phyloP scores from a whole-genome alignment of 2,888 invertebrate species.

The Microchrysa polita region DNA sequence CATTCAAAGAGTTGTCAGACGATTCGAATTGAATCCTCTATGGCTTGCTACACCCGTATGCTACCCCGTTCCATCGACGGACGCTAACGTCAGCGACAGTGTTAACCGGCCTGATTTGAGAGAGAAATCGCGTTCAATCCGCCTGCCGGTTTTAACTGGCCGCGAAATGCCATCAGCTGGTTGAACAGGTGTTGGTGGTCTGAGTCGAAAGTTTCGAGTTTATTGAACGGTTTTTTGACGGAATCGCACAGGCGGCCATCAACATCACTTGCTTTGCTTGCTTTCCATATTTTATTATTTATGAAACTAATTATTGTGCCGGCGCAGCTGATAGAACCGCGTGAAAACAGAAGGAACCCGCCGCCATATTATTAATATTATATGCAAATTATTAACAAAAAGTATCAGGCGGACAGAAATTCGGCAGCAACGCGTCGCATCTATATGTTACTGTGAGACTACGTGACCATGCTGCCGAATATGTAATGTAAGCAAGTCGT shows the following conservation, averaged over 20 bases:
- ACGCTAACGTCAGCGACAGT: slow-evolving; percentile 23
- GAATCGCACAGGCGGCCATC: too few relatives aligned
- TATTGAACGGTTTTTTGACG: too few relatives aligned
- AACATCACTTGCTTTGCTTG: slow-evolving; percentile 27
- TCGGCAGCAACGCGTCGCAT: slow-evolving; percentile 18
- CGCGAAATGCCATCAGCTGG: not conserved
- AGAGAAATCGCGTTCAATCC: not conserved
- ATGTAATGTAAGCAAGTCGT: not conserved
- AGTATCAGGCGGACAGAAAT: slow-evolving; percentile 57
- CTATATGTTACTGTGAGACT: not conserved
- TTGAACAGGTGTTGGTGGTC: slow-evolving; percentile 10
- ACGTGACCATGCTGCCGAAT: not conserved
- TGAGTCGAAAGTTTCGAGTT: too few relatives aligned
- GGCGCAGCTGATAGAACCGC: not conserved
- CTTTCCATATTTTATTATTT: slow-evolving; percentile 42
- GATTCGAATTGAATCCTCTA: not conserved
- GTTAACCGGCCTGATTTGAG: not conserved
- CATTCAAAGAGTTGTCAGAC: too few relatives aligned
- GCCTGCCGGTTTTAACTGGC: not conserved
- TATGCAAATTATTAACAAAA: slow-evolving; percentile 61
- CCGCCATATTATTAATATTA: slow-evolving; percentile 55
- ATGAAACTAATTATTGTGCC: slow-evolving; percentile 39
- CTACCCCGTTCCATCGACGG: slow-evolving; percentile 26
- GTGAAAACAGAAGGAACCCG: slow-evolving; percentile 52
- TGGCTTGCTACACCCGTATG: not conserved